Percentiles rank a stretch among this genome's conserved stretches.
Evolutionary conservation across 2,888 invertebrate species (phyloP).

Genomic region (Scaptomyza parva): DNA sequence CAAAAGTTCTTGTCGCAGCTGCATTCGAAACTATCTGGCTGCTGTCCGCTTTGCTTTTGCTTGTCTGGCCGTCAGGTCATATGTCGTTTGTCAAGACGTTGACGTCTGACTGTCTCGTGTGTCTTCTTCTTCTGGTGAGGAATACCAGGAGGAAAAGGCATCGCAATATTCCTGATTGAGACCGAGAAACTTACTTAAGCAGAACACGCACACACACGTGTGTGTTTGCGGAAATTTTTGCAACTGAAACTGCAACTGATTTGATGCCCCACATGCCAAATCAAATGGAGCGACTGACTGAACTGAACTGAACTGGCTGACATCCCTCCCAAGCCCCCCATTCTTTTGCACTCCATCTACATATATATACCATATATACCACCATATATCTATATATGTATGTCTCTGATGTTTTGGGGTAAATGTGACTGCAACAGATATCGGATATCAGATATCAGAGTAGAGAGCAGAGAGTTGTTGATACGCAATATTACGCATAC

Average conservation of each 20-base stretch:
- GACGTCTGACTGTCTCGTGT: too few species aligned
- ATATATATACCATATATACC: too few species aligned
- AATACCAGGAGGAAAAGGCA: conserved; percentile 41
- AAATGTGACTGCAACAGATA: neutral
- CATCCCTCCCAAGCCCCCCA: too few species aligned
- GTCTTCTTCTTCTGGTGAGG: conserved; percentile 20
- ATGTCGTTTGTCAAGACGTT: conserved; percentile 43
- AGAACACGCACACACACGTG: conserved; percentile 40
- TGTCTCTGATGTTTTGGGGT: neutral
- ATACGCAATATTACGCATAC: conserved; percentile 53
- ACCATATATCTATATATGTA: neutral
- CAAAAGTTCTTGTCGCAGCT: conserved; percentile 22
- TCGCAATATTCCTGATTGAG: conserved; percentile 73
- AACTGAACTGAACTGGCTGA: too few species aligned
- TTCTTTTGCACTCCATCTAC: too few species aligned
- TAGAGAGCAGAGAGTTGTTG: too few species aligned
- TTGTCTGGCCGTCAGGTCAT: conserved; percentile 4
- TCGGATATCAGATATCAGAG: too few species aligned
- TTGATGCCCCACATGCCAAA: conserved; percentile 46
- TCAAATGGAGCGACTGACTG: conserved; percentile 52
- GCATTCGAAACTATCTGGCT: too few species aligned
- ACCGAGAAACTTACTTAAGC: conserved; percentile 51
- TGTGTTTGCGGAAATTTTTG: conserved; percentile 70
- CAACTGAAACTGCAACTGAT: conserved; percentile 66
- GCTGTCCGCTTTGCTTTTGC: too few species aligned